Base-by-base conservation (phyloP, 2,888 invertebrate genomes). In the Atethmia centrago region DNA sequence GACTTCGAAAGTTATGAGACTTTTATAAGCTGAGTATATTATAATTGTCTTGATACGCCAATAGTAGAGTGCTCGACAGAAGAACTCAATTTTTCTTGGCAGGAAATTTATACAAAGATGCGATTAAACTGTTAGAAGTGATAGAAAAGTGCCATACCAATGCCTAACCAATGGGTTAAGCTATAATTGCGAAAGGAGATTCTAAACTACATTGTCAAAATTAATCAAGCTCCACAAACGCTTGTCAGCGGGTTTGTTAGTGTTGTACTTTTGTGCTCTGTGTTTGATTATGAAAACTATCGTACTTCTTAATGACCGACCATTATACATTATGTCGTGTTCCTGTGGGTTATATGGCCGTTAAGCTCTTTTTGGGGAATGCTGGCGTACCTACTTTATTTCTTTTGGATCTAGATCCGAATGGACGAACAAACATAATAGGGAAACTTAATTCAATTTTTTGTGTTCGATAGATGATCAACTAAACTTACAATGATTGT, bases 401-500 rank as follows among this genome's bases (percentile, higher is more conserved):
- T 36, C 36, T 3, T 36, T 36, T 36, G 2, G 36, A 36, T 36
- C 36, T 36, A 36, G 2, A 36, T 36, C 14, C 5, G 14, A 55
- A 36, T 10, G 2, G 16, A 9, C 7, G 25, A 36, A 42, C 3
- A n/a, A 42, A 51, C 61, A 21, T 0, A 49, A 7, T 21, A 55
- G 0, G 16, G 14, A 5, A 5, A 36, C 3, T 10, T 16, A 21
- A 14, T 75, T 21, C 21, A 31, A 53, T 40, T 40, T 47, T n/a
- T 28, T 53, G n/a, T 19, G 12, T n/a, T 64, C 16, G 10, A 47
- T 53, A 63, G 28, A 51, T 70, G 79, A 70, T 78, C 68, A 83
- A 84, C 28, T 67, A 70, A 87, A 92, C 92, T 92, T 90, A 92
- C 92, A 75, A 88, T 80, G 71, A 86, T 68, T 64, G 81, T 75